These are phyloP conservation scores for Tinea pellionella DNA, from an alignment of 2,888 invertebrate genomes.

Conservation along the genomic window DNA sequence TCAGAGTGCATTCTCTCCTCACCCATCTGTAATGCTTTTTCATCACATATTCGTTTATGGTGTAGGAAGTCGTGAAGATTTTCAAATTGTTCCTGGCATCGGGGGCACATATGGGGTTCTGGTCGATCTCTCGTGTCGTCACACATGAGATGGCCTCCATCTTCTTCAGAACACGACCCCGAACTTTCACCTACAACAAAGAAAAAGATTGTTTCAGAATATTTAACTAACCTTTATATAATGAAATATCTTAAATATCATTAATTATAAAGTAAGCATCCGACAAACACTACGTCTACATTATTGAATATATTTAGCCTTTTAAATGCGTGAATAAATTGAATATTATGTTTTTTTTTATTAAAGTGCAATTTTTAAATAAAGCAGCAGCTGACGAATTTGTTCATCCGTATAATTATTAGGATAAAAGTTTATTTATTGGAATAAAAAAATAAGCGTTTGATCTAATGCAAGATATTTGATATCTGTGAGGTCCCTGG, in stretches of 20 bases:
- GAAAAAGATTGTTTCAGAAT: constrained; percentile 17
- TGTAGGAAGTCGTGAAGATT: constrained; percentile 72
- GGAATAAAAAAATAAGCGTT: too few species aligned
- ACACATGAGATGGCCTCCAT: constrained; percentile 53
- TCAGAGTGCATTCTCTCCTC: constrained; percentile 77
- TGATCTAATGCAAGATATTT: too few species aligned
- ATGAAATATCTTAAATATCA: too few species aligned
- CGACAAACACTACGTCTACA: not conserved
- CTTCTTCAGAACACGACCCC: constrained; percentile 75
- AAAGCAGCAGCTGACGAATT: too few species aligned
- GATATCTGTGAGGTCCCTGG: too few species aligned
- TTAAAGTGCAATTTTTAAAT: too few species aligned
- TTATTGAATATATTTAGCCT: too few species aligned
- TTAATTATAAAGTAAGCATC: constrained; percentile 3
- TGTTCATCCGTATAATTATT: too few species aligned
- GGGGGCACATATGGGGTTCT: constrained; percentile 72
- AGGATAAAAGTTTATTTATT: too few species aligned
- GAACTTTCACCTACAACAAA: constrained; percentile 76
- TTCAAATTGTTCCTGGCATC: constrained; percentile 75
- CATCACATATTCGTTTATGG: constrained; percentile 72
- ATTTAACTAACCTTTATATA: too few species aligned
- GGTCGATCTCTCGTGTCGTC: constrained; percentile 57
- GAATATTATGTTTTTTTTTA: not conserved
- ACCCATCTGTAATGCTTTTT: constrained; percentile 72
- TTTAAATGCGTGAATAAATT: not conserved